Evolutionary conservation across 2,113 vertebrate species (phyloP).

Genomic region (Chionis minor): DNA sequence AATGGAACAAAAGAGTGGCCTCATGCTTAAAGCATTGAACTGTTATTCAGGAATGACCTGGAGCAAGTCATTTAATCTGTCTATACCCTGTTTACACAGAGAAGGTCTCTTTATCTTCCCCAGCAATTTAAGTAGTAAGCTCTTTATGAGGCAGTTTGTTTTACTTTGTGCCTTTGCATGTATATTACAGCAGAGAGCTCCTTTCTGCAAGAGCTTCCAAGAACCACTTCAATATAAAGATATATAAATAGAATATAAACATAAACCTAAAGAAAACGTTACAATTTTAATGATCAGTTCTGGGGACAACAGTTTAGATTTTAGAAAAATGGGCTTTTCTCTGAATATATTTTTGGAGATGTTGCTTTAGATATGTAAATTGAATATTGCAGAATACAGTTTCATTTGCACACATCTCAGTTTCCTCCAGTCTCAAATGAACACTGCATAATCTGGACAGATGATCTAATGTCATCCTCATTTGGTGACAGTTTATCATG

Average conservation of each 20-base stretch:
- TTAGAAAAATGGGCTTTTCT: background rate
- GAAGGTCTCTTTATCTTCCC: slow-evolving; percentile 6
- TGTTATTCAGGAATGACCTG: slow-evolving; percentile 14
- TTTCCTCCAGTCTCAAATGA: background rate
- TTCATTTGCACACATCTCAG: background rate
- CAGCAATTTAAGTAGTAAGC: slow-evolving; percentile 23
- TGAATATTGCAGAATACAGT: background rate
- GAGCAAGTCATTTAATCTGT: slow-evolving; percentile 32
- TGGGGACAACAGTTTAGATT: background rate
- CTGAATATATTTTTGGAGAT: background rate
- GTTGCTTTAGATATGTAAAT: background rate
- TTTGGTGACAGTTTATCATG: slow-evolving; percentile 7
- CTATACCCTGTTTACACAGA: background rate
- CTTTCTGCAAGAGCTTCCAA: background rate
- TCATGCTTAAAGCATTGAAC: slow-evolving; percentile 11
- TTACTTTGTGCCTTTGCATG: background rate
- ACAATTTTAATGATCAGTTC: background rate
- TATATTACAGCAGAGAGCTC: background rate
- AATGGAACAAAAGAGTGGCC: slow-evolving; percentile 20
- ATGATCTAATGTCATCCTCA: background rate
- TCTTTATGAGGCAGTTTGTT: background rate
- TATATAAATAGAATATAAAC: background rate
- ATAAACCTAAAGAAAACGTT: background rate
- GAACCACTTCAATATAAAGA: background rate
- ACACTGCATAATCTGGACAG: background rate